Evolutionary conservation across 2,888 invertebrate species (phyloP), one percentile per base, ranked within the genome.

Genomic region (Caenorhabditis japonica): DNA sequence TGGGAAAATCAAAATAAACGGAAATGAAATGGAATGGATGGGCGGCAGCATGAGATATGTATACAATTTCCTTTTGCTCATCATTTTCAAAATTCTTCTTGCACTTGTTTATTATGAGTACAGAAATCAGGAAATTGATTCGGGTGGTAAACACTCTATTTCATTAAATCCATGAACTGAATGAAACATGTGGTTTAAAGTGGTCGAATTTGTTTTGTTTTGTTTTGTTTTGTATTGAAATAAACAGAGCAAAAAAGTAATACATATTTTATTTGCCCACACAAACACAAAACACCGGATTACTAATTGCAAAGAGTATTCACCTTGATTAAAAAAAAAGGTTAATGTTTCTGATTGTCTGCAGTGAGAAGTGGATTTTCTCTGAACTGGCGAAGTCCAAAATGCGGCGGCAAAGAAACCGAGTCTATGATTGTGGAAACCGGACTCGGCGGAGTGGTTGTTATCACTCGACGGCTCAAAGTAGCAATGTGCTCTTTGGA

Each of bases 361-460:
- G 36, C 36, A 33, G n/a, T 25, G 23, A 23, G 58, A 13, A 73
- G 53, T 13, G 73, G 73, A 43, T 73, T 73, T 19, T 53, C 52
- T 12, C 66, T 55, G 30, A 44, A 27, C 30, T 49, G 43, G 44
- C 56, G 60, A 30, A 55, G 41, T 4, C 73, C 73, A 66, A 66
- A 73, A 44, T 60, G 49, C 12, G 66, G 66, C 30, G 68, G 68
- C 25, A 66, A 44, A 68, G 66, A 66, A 49, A 73, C 60, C 36
- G 73, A 73, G 53, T 73, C 73, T 44, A 73, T 68, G 39, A 68
- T 21, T 23, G 73, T 73, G 7, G 73, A 73, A 39, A 61, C 66
- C 47, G 73, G 73, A 61, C 66, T 68, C 33, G 73, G 66, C 25
- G 73, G 73, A 61, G 55, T 66, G 25, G 64, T 64, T 36, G 52